Percentiles rank a stretch among this genome's conserved stretches.
Conservation (phyloP, 2,113 vertebrate genomes). For the Petrocephalus zakoni region DNA sequence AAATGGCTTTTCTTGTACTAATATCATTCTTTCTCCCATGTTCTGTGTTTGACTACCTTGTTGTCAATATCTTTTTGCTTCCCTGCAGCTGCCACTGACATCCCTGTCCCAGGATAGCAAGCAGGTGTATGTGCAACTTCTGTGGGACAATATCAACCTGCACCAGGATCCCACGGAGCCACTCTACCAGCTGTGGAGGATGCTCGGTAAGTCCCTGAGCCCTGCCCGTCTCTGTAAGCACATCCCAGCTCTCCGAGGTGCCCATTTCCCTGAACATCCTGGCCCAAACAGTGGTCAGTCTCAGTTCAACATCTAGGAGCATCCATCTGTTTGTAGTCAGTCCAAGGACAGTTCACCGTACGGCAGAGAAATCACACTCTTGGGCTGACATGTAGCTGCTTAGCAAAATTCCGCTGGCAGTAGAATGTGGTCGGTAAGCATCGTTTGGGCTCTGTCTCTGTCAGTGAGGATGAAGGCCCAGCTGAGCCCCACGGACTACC, state of each 20-base stretch:
- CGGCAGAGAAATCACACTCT: not conserved
- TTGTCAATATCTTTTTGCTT: conserved; percentile 12
- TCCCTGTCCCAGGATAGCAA: conserved; percentile 90
- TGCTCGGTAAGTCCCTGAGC: conserved; percentile 70
- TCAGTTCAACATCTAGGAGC: not conserved
- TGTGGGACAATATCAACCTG: conserved; percentile 98
- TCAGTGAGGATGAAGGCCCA: conserved; percentile 69
- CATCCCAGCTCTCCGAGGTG: not conserved
- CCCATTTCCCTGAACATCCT: not conserved
- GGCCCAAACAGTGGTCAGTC: not conserved
- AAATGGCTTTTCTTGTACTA: not conserved
- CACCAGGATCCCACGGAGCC: conserved; percentile 85
- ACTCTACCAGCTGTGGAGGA: conserved; percentile 85
- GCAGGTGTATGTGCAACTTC: conserved; percentile 83
- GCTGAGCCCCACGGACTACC: conserved; percentile 67
- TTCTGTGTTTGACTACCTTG: not conserved
- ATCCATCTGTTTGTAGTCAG: not conserved
- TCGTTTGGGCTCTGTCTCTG: not conserved
- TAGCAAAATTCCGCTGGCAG: not conserved
- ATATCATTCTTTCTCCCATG: not conserved
- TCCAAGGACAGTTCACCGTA: not conserved
- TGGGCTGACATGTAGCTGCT: not conserved
- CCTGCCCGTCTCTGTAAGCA: no score
- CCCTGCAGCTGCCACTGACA: conserved; percentile 75
- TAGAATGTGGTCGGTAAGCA: not conserved